Evolutionary conservation across 2,113 vertebrate species (phyloP).

Genomic region (Pollachius pollachius): DNA sequence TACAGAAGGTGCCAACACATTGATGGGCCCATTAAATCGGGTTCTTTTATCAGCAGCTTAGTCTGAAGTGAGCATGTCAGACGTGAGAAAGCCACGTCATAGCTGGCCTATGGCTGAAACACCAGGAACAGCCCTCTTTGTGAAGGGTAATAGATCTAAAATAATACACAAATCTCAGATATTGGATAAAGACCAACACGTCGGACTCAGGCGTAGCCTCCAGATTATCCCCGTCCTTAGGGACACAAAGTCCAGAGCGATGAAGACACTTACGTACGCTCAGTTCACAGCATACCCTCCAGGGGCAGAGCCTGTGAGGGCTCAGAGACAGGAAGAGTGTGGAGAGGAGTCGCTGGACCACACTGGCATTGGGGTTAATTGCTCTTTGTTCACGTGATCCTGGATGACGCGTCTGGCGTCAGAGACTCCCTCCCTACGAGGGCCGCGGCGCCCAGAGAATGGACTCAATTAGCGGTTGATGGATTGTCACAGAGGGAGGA

Average conservation of each 20-base stretch:
- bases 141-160: too few relatives aligned
- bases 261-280: not conserved
- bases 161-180: too few relatives aligned
- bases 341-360: slow-evolving; percentile 23
- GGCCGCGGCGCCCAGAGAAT: slow-evolving; percentile 23
- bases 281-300: not conserved
- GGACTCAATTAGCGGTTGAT: slow-evolving; percentile 41
- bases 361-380: slow-evolving; percentile 13
- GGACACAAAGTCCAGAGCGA: not conserved
- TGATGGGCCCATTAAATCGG: too few relatives aligned
- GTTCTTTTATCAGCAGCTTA: too few relatives aligned
- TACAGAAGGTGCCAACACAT: too few relatives aligned
- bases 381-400: slow-evolving; percentile 37
- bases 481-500: slow-evolving; percentile 26
- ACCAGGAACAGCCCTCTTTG: too few relatives aligned
- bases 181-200: too few relatives aligned
- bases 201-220: too few relatives aligned
- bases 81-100: too few relatives aligned
- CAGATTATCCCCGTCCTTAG: too few relatives aligned
- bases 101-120: too few relatives aligned
- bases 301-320: not conserved
- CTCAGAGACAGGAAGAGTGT: slow-evolving; percentile 5
- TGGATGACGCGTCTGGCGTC: slow-evolving; percentile 29
- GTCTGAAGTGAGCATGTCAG: too few relatives aligned
- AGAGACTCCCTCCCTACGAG: slow-evolving; percentile 10